Evolutionary conservation across 1,140 invertebrate genomes (phyloP), one percentile per base, ranked within the genome.

Genomic region (Globodera rostochiensis): DNA sequence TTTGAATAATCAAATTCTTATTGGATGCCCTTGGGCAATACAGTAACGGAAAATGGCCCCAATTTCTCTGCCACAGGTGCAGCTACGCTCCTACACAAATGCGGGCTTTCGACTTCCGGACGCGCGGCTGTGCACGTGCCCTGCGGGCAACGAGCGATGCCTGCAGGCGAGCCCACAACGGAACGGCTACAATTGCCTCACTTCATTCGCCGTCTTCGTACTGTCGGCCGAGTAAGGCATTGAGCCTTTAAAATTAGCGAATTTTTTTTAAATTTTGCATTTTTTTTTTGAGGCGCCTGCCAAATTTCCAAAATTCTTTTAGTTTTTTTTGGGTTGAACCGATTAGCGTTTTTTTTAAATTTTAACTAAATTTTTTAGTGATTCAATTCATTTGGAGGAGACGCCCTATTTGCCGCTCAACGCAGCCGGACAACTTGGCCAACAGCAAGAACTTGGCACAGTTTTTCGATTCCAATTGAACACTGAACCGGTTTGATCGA

Each of bases 381-480:
- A 77, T 57, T 81, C 85, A 60, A 83, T 87, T 8, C 80, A 87
- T 49, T 84, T 88, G 69, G 46, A 70, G 5, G 71, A 70, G 25
- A 88, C 86, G 15, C 87, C 86, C 19, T 87, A 88, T 60, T 69
- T 89, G 13, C 82, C 78, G 19, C 71, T 85, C 36, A 85, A 86
- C 36, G 21, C 45, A 15, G 53, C 57, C 53, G 84, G 84, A 46
- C 80, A 86, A 50, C 36, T 88, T 21, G 80, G 82, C 47, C 36
- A 67, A 8, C 76, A 86, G 60, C 49, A 87, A 21, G 46, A 77
- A 11, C n/a, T 25, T 36, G 7, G 79, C 80, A 74, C 64, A 74
- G 36, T 53, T 84, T 60, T 88, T 49, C 73, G 83, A 1, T 86
- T 87, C 53, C 69, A 79, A n/a, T 46, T 87, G 73, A 53, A 80